Percentiles rank a stretch among this genome's conserved stretches.
Conservation (phyloP, 2,113 vertebrate genomes). For the pig (Sus scrofa) region DNA sequence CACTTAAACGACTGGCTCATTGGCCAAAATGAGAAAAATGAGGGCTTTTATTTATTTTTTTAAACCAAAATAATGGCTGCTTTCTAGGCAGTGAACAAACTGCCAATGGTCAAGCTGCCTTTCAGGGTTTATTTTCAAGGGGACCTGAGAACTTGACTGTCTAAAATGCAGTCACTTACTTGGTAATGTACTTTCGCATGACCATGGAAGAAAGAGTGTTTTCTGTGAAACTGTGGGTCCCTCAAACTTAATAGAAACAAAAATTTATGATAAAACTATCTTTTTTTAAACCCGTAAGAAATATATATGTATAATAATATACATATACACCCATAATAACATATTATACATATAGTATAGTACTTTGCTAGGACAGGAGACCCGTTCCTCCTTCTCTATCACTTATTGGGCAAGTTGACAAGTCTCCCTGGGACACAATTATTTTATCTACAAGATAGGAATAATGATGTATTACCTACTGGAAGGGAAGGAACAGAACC, state of each 20-base stretch:
- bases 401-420: background rate
- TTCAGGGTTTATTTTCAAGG: constrained; percentile 37
- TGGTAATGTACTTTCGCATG: background rate
- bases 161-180: background rate
- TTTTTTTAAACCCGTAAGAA: background rate
- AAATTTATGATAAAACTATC: background rate
- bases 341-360: background rate
- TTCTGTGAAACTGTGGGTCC: constrained; percentile 27
- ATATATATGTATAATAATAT: background rate
- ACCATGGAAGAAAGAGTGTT: background rate
- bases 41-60: constrained; percentile 10
- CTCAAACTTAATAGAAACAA: constrained; percentile 24
- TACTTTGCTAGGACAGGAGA: background rate
- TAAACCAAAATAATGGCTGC: constrained; percentile 3
- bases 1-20: background rate
- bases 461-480: background rate
- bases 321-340: too few species aligned
- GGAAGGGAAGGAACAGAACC: constrained; percentile 25
- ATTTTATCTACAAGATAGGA: background rate
- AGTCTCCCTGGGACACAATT: background rate
- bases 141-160: constrained; percentile 10
- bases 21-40: background rate
- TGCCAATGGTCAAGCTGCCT: background rate
- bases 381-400: background rate
- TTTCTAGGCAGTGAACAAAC: background rate